Base-by-base conservation (phyloP, 1,140 invertebrate genomes). In the Kradibia gibbosae region DNA sequence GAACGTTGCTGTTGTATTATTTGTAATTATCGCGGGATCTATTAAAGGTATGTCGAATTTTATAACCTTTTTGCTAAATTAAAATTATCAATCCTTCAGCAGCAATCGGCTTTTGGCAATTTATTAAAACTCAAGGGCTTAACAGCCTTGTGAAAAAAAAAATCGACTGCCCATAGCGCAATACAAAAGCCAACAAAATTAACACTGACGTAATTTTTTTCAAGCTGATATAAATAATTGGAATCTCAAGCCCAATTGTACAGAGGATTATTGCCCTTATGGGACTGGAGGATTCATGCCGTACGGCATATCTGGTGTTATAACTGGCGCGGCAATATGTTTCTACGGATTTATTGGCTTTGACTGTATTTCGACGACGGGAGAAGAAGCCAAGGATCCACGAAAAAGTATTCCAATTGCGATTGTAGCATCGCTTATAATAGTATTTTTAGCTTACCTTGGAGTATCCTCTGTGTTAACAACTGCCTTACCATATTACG, bases 291-390 rank as follows among this genome's bases (percentile, higher is more conserved):
- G 96, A 8, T 98, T 98, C 88, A 93, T 94, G 15, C 97, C 97
- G 0, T 97, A 94, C 88, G 97, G 96, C 0, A 87, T 97, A 20
- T 91, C 93, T 4, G 97, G 97, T 11, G 93, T 96, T 25, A 94
- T 97, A 74, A 93, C 93, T 60, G 97, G 97, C 1, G 96, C 97
- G 11, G 96, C 96, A 0, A 96, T 95, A 15, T 98, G 97, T 89
- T 98, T 98, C 88, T 98, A 97, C 88, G 97, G 96, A 15, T 98
- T 97, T 85, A 96, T 98, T 83, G 96, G 96, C 78, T 98, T 98
- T 86, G 97, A 98, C 91, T 96, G 95, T 86, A 96, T 98, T 82
- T 97, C 97, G 1, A 97, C 96, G 0, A 95, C 92, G 0, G 93
- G 94, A 1, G 95, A 98, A 90, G 97, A 98, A 90, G 97, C 96